phyloP scores from a whole-genome alignment of 2,888 invertebrate species.

The Erebia epiphron region DNA sequence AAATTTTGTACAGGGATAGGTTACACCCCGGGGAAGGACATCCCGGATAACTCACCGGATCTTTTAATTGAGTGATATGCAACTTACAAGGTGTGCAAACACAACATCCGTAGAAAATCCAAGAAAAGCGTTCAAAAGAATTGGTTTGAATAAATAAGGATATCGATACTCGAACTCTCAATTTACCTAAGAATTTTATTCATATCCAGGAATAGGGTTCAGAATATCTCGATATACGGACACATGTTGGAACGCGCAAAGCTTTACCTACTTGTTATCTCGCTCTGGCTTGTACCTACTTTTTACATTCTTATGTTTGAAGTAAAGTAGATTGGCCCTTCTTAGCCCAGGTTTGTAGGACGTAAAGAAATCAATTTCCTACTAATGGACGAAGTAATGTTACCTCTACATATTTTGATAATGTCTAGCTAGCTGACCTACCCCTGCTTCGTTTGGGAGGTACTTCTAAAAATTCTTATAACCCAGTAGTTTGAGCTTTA shows the following conservation, averaged over 20 bases:
- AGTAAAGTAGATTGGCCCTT: not conserved
- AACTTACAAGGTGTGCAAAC: conserved; percentile 52
- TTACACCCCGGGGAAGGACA: too few relatives aligned
- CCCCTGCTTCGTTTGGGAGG: too few relatives aligned
- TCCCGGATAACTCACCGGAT: too few relatives aligned
- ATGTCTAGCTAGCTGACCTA: too few relatives aligned
- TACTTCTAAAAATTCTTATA: too few relatives aligned
- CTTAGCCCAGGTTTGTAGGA: not conserved
- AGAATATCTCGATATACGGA: conserved; percentile 68
- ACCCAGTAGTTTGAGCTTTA: too few relatives aligned
- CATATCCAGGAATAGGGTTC: conserved; percentile 70
- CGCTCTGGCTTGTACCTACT: conserved; percentile 30
- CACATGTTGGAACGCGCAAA: conserved; percentile 63
- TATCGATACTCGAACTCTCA: conserved; percentile 78
- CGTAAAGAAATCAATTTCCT: not conserved
- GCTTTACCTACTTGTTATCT: conserved; percentile 62
- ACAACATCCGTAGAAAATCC: conserved; percentile 57
- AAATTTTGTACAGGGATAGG: too few relatives aligned
- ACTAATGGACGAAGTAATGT: too few relatives aligned
- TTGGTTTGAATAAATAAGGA: conserved; percentile 80
- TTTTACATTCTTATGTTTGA: not conserved
- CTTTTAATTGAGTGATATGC: too few relatives aligned
- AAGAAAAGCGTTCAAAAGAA: conserved; percentile 60
- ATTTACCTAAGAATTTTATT: conserved; percentile 78
- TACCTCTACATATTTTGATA: too few relatives aligned